Conservation (phyloP, 1,140 invertebrate genomes). For the Monochamus saltuarius region DNA sequence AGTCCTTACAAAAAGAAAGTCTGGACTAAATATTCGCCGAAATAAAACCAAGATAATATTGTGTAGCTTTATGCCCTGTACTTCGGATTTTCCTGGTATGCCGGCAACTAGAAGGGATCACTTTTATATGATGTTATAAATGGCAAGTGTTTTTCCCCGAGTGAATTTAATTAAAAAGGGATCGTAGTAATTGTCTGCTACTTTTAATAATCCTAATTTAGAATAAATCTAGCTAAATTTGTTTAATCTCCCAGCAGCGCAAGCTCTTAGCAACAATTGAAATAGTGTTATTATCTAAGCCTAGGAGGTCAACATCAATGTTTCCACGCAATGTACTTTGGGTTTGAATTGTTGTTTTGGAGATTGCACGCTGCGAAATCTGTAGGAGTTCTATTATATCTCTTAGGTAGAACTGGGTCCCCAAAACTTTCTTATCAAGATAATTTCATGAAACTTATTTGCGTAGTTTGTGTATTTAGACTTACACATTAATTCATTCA, state of each 20-base stretch:
- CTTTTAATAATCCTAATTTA: too few species aligned
- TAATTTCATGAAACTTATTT: constrained; percentile 39
- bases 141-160: too few species aligned
- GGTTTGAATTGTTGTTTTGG: constrained; percentile 36
- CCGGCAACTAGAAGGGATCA: too few species aligned
- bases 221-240: too few species aligned
- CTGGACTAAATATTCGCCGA: too few species aligned
- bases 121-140: too few species aligned
- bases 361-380: constrained; percentile 33
- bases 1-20: too few species aligned
- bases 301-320: constrained; percentile 37
- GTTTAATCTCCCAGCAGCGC: background rate
- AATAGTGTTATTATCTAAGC: constrained; percentile 33
- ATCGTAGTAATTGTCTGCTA: too few species aligned
- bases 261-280: constrained; percentile 16
- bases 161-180: too few species aligned
- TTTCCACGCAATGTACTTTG: constrained; percentile 35
- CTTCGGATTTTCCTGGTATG: too few species aligned
- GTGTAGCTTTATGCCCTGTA: too few species aligned
- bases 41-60: too few species aligned
- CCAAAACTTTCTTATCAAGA: constrained; percentile 38
- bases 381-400: constrained; percentile 38
- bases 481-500: constrained; percentile 33
- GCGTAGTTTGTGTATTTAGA: constrained; percentile 30
- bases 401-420: constrained; percentile 36